Evolutionary conservation across 2,113 vertebrate species (phyloP).

Genomic region (Nasalis larvatus): DNA sequence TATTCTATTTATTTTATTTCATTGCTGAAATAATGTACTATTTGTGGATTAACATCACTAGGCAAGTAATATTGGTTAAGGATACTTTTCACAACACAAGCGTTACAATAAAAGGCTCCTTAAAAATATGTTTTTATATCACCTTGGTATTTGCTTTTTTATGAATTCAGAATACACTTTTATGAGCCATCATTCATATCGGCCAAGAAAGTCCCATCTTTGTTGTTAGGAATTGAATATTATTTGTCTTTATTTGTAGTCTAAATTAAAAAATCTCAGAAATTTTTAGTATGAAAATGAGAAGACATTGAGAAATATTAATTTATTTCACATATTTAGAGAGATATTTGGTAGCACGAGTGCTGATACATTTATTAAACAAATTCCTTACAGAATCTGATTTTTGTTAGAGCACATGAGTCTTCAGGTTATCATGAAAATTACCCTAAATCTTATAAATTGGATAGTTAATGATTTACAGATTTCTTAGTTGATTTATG

Average conservation of each 20-base stretch:
- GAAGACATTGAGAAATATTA: not conserved
- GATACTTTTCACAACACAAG: not conserved
- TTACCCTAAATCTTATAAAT: not conserved
- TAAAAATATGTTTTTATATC: not conserved
- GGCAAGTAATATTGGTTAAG: not conserved
- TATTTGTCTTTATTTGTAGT: not conserved
- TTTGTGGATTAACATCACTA: not conserved
- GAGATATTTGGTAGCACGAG: not conserved
- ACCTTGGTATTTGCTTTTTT: not conserved
- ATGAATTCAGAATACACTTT: not conserved
- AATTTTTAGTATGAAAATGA: slow-evolving; percentile 27
- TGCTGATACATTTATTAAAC: not conserved
- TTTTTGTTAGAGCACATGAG: not conserved
- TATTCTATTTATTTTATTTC: not conserved
- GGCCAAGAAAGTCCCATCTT: not conserved
- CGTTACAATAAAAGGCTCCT: not conserved
- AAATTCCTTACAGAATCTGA: not conserved
- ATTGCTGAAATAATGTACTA: not conserved
- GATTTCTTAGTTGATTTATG: not conserved
- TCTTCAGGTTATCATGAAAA: not conserved
- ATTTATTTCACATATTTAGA: slow-evolving; percentile 19
- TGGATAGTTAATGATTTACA: not conserved
- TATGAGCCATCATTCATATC: not conserved
- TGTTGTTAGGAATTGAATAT: not conserved
- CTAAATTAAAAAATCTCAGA: not conserved